Conservation (phyloP, 2,888 invertebrate species). For the Bruchidius siliquastri region DNA sequence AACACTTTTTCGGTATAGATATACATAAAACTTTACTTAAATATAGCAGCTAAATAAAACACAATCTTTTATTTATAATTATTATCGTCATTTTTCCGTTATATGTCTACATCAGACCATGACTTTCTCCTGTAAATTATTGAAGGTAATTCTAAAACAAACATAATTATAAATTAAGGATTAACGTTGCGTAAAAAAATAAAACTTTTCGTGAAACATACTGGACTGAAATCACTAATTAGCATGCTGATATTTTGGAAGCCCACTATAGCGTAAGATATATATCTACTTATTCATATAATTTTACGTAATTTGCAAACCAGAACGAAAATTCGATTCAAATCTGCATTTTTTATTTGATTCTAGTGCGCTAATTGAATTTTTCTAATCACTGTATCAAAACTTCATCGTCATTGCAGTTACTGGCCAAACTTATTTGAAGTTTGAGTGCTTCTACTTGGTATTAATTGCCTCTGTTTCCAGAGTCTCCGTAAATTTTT, state of each 20-base stretch:
- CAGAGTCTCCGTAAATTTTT: too few relatives aligned
- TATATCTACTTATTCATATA: not conserved
- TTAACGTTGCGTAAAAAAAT: not conserved
- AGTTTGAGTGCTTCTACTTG: too few relatives aligned
- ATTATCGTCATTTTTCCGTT: not conserved
- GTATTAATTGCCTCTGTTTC: too few relatives aligned
- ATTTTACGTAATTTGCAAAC: not conserved
- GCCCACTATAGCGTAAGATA: not conserved
- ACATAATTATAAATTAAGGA: not conserved
- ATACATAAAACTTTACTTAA: not conserved
- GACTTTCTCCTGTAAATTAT: conserved; percentile 5
- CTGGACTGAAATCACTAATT: not conserved
- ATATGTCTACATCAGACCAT: conserved; percentile 16
- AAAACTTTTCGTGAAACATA: not conserved
- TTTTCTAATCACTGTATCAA: too few relatives aligned
- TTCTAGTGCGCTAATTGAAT: too few relatives aligned
- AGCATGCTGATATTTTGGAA: not conserved
- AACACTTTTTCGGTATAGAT: not conserved
- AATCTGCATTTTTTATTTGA: too few relatives aligned
- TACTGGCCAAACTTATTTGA: too few relatives aligned
- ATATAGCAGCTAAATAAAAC: not conserved
- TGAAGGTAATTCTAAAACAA: not conserved
- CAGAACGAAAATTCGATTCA: too few relatives aligned
- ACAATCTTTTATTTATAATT: not conserved
- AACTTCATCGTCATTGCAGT: too few relatives aligned